phyloP scores from a whole-genome alignment of 2,797 vertebrate genomes.

The Anabacerthia variegaticeps region DNA sequence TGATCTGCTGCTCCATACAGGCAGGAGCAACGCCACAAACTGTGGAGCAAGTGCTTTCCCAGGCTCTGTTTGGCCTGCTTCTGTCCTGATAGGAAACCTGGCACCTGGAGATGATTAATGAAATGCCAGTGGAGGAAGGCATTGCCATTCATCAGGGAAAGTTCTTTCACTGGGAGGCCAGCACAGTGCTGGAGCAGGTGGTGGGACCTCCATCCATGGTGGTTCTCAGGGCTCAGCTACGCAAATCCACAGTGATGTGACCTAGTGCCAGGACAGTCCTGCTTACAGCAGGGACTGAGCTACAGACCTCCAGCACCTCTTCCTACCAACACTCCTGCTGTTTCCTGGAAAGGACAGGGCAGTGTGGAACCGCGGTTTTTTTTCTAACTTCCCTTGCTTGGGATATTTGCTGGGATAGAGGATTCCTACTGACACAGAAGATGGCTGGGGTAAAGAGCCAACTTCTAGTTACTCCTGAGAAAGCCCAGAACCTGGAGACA shows the following conservation, averaged over 20 bases:
- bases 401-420: background rate
- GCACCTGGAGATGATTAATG: background rate
- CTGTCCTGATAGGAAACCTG: background rate
- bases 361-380: background rate
- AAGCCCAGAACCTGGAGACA: background rate
- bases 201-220: background rate
- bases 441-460: background rate
- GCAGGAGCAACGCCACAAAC: accelerated
- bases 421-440: background rate
- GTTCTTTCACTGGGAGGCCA: background rate
- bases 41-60: background rate
- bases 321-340: background rate
- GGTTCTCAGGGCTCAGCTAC: background rate
- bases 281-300: background rate
- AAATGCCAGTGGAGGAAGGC: background rate
- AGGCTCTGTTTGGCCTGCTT: background rate
- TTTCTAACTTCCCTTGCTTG: background rate
- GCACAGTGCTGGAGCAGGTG: background rate
- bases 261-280: accelerated
- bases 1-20: accelerated
- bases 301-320: background rate
- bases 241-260: background rate
- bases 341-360: background rate
- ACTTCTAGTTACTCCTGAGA: background rate
- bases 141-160: background rate